Evolutionary conservation across 2,888 invertebrate genomes (phyloP).

Genomic region (Phoenoteleia sp.): DNA sequence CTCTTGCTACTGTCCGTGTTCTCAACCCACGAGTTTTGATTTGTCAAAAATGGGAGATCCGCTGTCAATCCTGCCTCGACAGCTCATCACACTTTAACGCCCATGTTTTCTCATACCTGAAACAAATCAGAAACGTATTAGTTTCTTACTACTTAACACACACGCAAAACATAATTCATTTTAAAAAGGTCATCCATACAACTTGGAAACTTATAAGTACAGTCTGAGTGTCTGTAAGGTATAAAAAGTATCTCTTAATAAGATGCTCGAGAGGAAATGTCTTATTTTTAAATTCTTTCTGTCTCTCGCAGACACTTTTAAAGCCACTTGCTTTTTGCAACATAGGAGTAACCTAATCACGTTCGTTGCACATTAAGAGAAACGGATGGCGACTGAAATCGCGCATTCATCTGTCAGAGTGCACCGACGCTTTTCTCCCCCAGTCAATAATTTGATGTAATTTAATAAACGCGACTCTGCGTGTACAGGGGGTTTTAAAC

Average conservation of each 20-base stretch:
- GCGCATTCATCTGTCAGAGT: constrained; percentile 46
- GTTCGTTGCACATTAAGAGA: constrained; percentile 42
- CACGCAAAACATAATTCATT: too few species aligned
- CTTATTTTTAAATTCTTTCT: constrained; percentile 5
- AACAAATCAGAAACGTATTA: constrained; percentile 68
- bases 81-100: constrained; percentile 81
- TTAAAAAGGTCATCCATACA: too few species aligned
- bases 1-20: constrained; percentile 34
- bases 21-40: constrained; percentile 77
- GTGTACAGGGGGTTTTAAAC: constrained; percentile 58
- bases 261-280: neutral
- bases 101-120: constrained; percentile 82
- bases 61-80: constrained; percentile 75
- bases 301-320: neutral
- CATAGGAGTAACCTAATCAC: constrained; percentile 27
- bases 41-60: constrained; percentile 79
- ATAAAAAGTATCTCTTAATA: too few species aligned
- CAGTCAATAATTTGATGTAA: constrained; percentile 84
- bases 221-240: too few species aligned
- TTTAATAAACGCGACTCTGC: constrained; percentile 84
- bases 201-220: too few species aligned
- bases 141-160: neutral
- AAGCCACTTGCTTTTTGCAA: neutral
- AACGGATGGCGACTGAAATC: constrained; percentile 52
- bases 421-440: constrained; percentile 37